Conservation (phyloP, 2,113 vertebrate genomes). For the Lucifuga dentata region DNA sequence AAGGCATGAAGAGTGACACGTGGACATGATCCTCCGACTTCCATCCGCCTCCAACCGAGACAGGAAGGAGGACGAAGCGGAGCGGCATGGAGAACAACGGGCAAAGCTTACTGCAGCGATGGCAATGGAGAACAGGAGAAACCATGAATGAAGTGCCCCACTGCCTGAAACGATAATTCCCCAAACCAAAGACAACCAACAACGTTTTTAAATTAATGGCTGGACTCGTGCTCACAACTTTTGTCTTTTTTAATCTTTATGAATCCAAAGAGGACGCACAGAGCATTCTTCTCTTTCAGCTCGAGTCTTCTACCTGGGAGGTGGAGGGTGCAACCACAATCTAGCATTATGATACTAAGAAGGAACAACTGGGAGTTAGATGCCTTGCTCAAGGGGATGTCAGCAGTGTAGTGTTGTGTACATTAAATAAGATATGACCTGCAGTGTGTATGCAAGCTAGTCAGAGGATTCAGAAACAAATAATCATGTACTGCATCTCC, state of each 20-base stretch:
- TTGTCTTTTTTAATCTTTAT: background rate
- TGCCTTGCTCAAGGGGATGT: background rate
- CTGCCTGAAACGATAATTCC: no score
- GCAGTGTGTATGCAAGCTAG: no score
- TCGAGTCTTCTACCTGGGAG: constrained; percentile 24
- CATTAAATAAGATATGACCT: no score
- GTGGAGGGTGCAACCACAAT: constrained; percentile 28
- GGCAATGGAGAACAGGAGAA: constrained; percentile 37
- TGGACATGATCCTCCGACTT: constrained; percentile 35
- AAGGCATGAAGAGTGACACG: constrained; percentile 68
- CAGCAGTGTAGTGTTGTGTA: background rate
- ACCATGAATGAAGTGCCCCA: constrained; percentile 15
- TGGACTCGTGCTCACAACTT: constrained; percentile 10
- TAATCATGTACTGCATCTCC: no score
- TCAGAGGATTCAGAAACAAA: no score
- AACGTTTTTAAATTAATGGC: constrained; percentile 35
- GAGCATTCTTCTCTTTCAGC: constrained; percentile 7
- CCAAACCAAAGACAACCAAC: no score
- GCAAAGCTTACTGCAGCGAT: constrained; percentile 36
- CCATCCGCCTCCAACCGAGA: constrained; percentile 41
- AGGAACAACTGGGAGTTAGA: background rate
- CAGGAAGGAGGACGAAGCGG: constrained; percentile 57
- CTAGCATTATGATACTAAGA: constrained; percentile 1
- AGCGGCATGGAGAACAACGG: constrained; percentile 25
- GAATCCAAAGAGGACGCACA: background rate